These are phyloP conservation scores for Tethea ocularis DNA, from an alignment of 2,888 invertebrate genomes.

Conservation along the genomic window DNA sequence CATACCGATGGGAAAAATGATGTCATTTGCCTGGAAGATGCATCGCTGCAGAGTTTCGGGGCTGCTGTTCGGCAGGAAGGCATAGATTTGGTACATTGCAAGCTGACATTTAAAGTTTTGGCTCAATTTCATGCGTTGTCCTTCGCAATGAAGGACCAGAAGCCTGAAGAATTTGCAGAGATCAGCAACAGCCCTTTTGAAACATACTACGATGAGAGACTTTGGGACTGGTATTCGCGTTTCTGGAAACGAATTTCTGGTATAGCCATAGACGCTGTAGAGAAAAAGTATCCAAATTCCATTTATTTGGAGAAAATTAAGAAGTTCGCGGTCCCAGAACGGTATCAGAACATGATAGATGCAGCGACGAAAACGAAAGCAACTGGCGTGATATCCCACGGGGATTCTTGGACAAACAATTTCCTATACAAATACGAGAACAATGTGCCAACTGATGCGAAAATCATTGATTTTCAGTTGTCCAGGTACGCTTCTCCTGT, in stretches of 20 bases:
- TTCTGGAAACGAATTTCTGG: conserved; percentile 78
- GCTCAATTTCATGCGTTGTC: conserved; percentile 85
- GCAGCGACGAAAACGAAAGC: conserved; percentile 62
- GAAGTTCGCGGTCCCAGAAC: conserved; percentile 78
- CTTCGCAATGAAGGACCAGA: conserved; percentile 83
- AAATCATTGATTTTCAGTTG: conserved; percentile 89
- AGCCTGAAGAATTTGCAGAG: conserved; percentile 73
- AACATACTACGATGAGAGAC: conserved; percentile 82
- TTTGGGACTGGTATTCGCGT: conserved; percentile 82
- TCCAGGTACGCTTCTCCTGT: conserved; percentile 83
- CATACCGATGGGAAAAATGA: conserved; percentile 81
- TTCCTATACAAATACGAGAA: conserved; percentile 82
- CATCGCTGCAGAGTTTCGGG: conserved; percentile 68
- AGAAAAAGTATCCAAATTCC: conserved; percentile 84
- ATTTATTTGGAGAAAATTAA: conserved; percentile 83
- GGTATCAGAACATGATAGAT: conserved; percentile 75
- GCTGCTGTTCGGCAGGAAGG: conserved; percentile 76
- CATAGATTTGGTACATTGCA: conserved; percentile 77
- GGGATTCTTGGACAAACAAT: conserved; percentile 91
- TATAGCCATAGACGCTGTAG: conserved; percentile 85
- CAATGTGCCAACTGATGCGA: conserved; percentile 61
- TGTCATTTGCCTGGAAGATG: conserved; percentile 83
- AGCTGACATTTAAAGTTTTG: conserved; percentile 74
- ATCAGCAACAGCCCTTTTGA: conserved; percentile 74
- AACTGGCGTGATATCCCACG: conserved; percentile 86